phyloP scores from a whole-genome alignment of 2,797 vertebrate species.

The Coreius guichenoti region DNA sequence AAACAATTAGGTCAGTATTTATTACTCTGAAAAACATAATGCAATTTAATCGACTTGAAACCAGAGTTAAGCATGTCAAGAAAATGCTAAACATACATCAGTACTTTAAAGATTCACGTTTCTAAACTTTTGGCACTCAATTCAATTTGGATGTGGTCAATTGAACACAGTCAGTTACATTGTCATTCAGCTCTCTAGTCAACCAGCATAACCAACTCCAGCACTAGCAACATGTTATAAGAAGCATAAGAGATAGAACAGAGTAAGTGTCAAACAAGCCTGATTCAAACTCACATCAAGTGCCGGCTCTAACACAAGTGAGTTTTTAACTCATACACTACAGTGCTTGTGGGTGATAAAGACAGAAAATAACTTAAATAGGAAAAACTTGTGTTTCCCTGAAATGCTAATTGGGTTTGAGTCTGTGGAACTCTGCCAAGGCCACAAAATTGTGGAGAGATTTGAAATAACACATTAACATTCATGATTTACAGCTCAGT shows the following conservation, averaged over 20 bases:
- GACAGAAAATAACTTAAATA: neutral
- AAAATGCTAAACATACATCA: neutral
- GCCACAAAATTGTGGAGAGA: neutral
- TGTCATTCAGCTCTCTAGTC: neutral
- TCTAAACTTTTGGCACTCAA: neutral
- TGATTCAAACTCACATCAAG: neutral
- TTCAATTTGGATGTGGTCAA: neutral
- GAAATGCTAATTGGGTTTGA: neutral
- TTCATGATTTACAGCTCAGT: constrained; percentile 1
- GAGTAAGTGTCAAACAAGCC: neutral
- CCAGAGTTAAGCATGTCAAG: neutral
- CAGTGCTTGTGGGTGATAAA: neutral
- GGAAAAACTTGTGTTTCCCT: neutral
- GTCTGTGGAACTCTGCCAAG: neutral
- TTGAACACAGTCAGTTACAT: neutral
- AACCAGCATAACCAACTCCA: neutral
- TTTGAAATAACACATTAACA: neutral
- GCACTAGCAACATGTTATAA: neutral
- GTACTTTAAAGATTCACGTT: neutral
- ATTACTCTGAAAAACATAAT: constrained; percentile 24
- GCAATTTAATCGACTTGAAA: constrained; percentile 7
- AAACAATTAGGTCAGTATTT: constrained; percentile 13
- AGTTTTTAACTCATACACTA: neutral
- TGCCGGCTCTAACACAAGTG: neutral
- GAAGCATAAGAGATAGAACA: neutral